A percentile compares a stretch with the other conserved stretches of the same genome.
These are phyloP conservation scores for Achroia grisella DNA, from an alignment of 1,140 invertebrate genomes.

Conservation along the genomic window DNA sequence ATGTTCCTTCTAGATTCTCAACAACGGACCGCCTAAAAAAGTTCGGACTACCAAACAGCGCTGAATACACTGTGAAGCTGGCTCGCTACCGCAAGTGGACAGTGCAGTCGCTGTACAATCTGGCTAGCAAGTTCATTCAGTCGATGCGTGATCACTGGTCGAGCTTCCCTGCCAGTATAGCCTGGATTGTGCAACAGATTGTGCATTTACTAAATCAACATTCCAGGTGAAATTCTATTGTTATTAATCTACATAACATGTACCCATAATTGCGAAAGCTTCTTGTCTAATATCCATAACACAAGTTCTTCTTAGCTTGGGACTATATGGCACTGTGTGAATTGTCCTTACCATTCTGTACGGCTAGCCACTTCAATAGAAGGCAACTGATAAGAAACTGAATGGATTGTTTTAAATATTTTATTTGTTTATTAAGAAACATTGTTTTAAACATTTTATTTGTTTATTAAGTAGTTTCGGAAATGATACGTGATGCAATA, in stretches of 20 bases:
- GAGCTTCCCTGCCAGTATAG: constrained; percentile 91
- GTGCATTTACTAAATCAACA: constrained; percentile 80
- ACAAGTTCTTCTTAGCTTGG: too few relatives aligned
- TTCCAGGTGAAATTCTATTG: constrained; percentile 47
- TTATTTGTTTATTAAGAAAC: too few relatives aligned
- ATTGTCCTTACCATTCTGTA: too few relatives aligned
- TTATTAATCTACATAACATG: constrained; percentile 10
- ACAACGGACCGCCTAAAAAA: constrained; percentile 81
- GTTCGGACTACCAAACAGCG: constrained; percentile 83
- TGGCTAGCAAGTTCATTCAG: constrained; percentile 88
- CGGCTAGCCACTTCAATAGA: too few relatives aligned
- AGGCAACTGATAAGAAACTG: too few relatives aligned
- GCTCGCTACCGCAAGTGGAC: constrained; percentile 84
- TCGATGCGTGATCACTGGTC: constrained; percentile 91
- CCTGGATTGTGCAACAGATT: constrained; percentile 86
- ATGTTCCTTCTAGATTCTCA: constrained; percentile 75
- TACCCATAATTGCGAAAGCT: background rate
- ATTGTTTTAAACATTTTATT: too few relatives aligned
- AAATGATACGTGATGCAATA: too few relatives aligned
- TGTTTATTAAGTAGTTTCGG: too few relatives aligned
- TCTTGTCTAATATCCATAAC: too few relatives aligned
- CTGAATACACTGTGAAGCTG: constrained; percentile 81
- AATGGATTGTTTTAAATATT: too few relatives aligned
- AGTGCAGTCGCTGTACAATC: constrained; percentile 86
- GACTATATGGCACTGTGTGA: too few relatives aligned